Base-by-base conservation (phyloP, 2,888 invertebrate genomes). In the Leptura quadrifasciata region DNA sequence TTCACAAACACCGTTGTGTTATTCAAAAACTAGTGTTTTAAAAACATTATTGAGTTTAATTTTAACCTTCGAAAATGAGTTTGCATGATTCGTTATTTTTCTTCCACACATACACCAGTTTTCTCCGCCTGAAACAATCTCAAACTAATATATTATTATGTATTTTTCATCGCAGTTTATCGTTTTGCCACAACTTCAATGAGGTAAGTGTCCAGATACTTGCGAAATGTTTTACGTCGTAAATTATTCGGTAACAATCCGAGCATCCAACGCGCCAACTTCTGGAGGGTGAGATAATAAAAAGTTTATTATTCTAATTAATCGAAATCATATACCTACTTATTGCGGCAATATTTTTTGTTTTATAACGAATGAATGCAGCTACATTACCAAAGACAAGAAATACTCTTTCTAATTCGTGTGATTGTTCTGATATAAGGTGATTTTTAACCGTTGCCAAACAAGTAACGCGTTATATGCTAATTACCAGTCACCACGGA, bases 91-190 rank as follows among this genome's bases (percentile, higher is more conserved):
- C 18, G 31, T 21, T 55, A 52, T 54, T 54, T 55, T 58, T 58
- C 68, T 68, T 60, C 15, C 15, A 47, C 47, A 39, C 18, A 27
- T 55, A 69, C 69, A 69, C 69, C 69, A 69, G 69, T 69, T 69
- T 58, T 39, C 58, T 58, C 69, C 58, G 69, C 69, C 58, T 69
- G 58, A 69, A 69, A 69, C 69, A 20, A 31, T 69, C 18, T 3
- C 24, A 39, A 63, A 17, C 63, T 21, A 39, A 63, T 39, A 61
- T 39, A 15, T 27, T 10, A 35, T 24, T 58, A 17, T n/a, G 47
- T 39, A 39, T 15, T 15, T 47, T 12, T 47, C 47, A 47, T 15
- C 21, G 58, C 24, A 21, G 58, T 58, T 20, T 64, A 39, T 39
- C 18, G 52, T 52, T 54, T n/a, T 21, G 27, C 31, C 17, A 20